These are phyloP conservation scores for Neolamprologus hecqui DNA, from an alignment of 2,113 vertebrate species.

Conservation along the genomic window DNA sequence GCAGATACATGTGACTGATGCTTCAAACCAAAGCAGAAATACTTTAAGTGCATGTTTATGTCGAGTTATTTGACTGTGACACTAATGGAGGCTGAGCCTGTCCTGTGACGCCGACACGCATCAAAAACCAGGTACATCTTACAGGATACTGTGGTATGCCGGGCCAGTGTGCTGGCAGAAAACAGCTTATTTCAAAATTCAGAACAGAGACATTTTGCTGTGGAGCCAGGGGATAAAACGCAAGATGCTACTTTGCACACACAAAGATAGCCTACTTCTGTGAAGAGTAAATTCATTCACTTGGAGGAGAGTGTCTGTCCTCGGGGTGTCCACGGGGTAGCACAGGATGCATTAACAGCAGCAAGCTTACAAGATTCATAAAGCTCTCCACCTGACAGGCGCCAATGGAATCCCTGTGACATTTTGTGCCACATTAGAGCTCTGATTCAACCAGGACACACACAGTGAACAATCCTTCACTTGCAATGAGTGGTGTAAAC, in stretches of 20 bases:
- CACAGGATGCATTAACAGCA: conserved; percentile 48
- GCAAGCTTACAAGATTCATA: conserved; percentile 43
- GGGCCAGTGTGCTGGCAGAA: neutral
- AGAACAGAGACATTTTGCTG: neutral
- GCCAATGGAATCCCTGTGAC: conserved; percentile 14
- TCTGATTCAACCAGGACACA: neutral
- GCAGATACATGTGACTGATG: neutral
- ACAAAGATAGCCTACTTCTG: conserved; percentile 23
- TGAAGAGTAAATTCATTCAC: conserved; percentile 22
- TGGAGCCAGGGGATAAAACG: neutral
- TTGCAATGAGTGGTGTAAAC: neutral
- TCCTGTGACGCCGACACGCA: neutral
- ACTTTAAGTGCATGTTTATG: neutral
- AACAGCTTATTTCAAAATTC: conserved; percentile 2
- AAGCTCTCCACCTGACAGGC: conserved; percentile 41
- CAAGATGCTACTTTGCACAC: neutral
- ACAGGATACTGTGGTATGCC: neutral
- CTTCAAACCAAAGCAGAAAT: neutral
- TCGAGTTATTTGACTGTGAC: conserved; percentile 20
- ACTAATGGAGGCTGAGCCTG: conserved; percentile 19
- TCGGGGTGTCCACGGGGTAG: conserved; percentile 22
- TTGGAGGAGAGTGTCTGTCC: conserved; percentile 31
- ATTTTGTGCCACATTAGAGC: conserved; percentile 1
- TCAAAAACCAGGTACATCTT: neutral
- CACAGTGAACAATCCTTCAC: neutral